Evolutionary conservation across 2,113 vertebrate species (phyloP), one percentile per base, ranked within the genome.

Genomic region (Tautogolabrus adspersus): DNA sequence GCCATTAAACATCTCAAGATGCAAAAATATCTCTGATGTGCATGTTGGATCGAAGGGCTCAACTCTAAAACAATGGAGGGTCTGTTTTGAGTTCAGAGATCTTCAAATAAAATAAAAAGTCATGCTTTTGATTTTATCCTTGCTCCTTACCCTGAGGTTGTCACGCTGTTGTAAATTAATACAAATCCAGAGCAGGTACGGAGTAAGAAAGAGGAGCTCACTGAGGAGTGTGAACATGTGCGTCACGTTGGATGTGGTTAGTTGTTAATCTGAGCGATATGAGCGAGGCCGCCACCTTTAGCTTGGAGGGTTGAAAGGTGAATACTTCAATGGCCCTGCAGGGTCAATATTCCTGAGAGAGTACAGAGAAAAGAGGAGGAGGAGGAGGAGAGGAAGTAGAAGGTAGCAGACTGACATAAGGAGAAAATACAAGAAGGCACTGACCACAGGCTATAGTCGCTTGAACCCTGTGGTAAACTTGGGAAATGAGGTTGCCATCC

Each of bases 401-500:
- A 34, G 59, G 56, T 8, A 76, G 68, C 75, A 76, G 66, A 73
- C 75, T 81, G 81, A 86, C 82, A 72, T 77, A 85, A 79, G 66
- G 18, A 87, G 81, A 86, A 67, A 66, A 61, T 75, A 69, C 82
- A 70, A 73, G 56, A 42, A 81, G 64, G 66, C 64, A 23, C 72
- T 81, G 88, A 92, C 91, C 92, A 89, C 91, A 91, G 84, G 87
- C 88, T 85, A 79, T 68, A 89, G 79, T 85, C 19, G 86, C 83
- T 91, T 93, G 91, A 93, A 92, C 88, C 76, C 77, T 91, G 92
- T 76, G 92, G 90, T 89, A 81, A 89, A 87, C 82, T 86, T 89
- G 88, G 91, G 90, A 91, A 93, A 93, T 90, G 88, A 91, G 91
- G 90, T 88, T 92, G 83, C 85, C 89, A 85, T 88, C 87, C 82